These are phyloP conservation scores for Scomber japonicus DNA, from an alignment of 2,113 vertebrate species.

Conservation along the genomic window DNA sequence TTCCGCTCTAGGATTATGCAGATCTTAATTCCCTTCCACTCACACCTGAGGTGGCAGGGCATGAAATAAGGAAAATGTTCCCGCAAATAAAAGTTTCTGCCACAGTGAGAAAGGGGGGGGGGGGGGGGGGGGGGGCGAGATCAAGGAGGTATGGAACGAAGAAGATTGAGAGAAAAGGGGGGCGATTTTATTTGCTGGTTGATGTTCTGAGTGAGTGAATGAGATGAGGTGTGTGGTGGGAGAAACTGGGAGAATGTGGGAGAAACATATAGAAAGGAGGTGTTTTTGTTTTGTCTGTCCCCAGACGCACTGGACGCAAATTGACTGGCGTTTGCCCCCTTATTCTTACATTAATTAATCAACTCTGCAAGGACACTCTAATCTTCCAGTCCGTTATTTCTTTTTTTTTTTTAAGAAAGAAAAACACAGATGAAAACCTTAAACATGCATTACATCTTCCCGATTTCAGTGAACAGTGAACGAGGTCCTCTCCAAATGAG, in stretches of 20 bases:
- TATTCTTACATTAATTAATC: background rate
- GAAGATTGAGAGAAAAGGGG: background rate
- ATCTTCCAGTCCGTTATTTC: background rate
- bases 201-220: slow-evolving; percentile 20
- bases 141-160: background rate
- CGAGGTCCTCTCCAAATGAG: background rate
- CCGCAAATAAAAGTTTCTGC: slow-evolving; percentile 75
- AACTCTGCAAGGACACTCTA: background rate
- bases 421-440: background rate
- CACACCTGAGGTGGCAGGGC: slow-evolving; percentile 83
- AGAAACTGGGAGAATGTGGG: background rate
- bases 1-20: slow-evolving; percentile 80
- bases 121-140: too few relatives aligned
- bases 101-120: too few relatives aligned
- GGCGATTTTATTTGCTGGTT: background rate
- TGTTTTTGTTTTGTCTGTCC: background rate
- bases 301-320: slow-evolving; percentile 13
- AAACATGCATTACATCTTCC: background rate
- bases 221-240: background rate
- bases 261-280: background rate
- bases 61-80: slow-evolving; percentile 83
- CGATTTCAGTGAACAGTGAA: background rate
- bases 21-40: slow-evolving; percentile 77
- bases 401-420: background rate
- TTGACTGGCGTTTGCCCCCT: background rate